phyloP scores from a whole-genome alignment of 2,797 vertebrate genomes.

The Buceros bicornis region DNA sequence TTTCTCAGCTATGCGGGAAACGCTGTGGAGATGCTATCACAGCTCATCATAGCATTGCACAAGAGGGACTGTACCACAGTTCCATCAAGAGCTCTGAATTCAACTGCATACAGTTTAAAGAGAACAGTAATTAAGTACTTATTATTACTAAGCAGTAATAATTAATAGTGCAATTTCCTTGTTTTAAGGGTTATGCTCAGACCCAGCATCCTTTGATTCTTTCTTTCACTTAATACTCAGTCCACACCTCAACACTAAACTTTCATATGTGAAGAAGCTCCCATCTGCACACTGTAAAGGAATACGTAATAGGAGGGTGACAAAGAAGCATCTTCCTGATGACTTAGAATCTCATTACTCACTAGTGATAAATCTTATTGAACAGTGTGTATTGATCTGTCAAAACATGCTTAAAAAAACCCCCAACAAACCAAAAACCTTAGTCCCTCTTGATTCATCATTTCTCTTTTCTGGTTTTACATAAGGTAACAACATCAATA shows the following conservation, averaged over 20 bases:
- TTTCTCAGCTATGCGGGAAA: background rate
- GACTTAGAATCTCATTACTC: background rate
- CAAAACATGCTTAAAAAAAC: background rate
- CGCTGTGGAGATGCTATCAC: background rate
- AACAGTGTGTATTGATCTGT: background rate
- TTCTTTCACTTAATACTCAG: background rate
- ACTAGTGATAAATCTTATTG: background rate
- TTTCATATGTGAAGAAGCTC: background rate
- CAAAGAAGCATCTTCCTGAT: background rate
- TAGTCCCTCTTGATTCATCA: background rate
- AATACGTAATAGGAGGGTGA: background rate
- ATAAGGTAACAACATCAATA: background rate
- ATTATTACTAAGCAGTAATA: background rate
- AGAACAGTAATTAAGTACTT: background rate
- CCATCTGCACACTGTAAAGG: background rate
- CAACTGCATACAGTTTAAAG: background rate
- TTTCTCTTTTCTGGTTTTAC: background rate
- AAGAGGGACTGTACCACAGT: background rate
- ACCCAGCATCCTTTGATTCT: background rate
- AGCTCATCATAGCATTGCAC: background rate
- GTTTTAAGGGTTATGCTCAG: background rate
- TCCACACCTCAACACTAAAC: background rate
- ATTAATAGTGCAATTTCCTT: background rate
- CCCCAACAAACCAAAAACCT: background rate
- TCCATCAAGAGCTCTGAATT: background rate